These are phyloP conservation scores for Marasmarcha lunaedactyla DNA, from an alignment of 2,888 invertebrate genomes.

Conservation along the genomic window DNA sequence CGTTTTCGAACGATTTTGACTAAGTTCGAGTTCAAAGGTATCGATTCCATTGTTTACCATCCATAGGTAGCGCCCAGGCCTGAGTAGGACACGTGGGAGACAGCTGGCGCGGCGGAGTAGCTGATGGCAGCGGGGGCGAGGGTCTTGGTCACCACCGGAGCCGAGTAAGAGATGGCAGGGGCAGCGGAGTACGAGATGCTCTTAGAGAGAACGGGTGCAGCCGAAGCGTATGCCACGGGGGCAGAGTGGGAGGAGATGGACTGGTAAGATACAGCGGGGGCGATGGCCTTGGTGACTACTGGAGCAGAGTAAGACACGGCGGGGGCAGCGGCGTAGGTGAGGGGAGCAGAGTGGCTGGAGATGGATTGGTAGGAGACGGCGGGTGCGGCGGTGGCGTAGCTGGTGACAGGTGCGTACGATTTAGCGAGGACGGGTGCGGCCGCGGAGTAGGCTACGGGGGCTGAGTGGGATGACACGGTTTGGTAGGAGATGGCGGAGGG, in stretches of 20 bases:
- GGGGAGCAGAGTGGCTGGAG: slow-evolving; percentile 16
- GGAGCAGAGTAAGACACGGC: slow-evolving; percentile 23
- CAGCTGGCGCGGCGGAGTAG: slow-evolving; percentile 69
- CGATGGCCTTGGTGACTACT: slow-evolving; percentile 13
- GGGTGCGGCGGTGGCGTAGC: slow-evolving; percentile 25
- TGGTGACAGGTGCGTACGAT: slow-evolving; percentile 12
- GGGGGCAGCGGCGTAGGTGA: slow-evolving; percentile 18
- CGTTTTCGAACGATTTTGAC: no score
- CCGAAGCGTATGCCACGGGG: slow-evolving; percentile 11
- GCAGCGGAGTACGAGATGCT: slow-evolving; percentile 14
- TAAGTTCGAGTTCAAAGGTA: no score
- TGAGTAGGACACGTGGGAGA: slow-evolving; percentile 74
- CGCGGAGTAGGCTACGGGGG: slow-evolving; percentile 16
- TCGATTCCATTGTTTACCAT: slow-evolving; percentile 51
- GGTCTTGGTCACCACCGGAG: slow-evolving; percentile 5
- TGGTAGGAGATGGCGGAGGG: slow-evolving; percentile 14
- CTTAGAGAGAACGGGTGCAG: slow-evolving; percentile 23
- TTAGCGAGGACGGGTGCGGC: slow-evolving; percentile 30
- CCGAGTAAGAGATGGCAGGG: slow-evolving; percentile 13
- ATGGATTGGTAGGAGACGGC: slow-evolving; percentile 17
- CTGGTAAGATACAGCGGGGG: slow-evolving; percentile 17
- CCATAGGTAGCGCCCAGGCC: slow-evolving; percentile 73
- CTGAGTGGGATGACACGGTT: slow-evolving; percentile 17
- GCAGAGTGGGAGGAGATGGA: slow-evolving; percentile 24
- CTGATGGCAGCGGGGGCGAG: slow-evolving; percentile 21